Percentiles rank a stretch among this genome's conserved stretches.
Conservation (phyloP, 2,888 invertebrate species). For the Limulus polyphemus region DNA sequence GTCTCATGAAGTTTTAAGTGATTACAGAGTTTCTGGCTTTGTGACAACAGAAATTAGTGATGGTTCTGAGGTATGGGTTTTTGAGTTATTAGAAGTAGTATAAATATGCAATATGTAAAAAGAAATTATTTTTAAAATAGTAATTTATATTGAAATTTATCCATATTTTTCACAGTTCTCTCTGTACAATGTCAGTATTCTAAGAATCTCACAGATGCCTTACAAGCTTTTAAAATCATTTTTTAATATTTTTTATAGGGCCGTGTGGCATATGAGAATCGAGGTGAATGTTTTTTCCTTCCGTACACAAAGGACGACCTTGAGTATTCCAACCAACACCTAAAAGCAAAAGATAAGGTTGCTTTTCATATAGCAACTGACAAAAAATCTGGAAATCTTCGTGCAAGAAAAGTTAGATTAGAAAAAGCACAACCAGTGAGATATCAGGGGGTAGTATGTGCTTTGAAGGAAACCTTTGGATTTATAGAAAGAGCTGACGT, state of each 20-base stretch:
- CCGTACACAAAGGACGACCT: conserved; percentile 94
- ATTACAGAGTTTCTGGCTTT: conserved; percentile 85
- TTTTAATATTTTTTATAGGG: conserved; percentile 48
- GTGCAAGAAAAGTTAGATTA: conserved; percentile 81
- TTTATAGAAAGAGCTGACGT: conserved; percentile 95
- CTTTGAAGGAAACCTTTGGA: conserved; percentile 93
- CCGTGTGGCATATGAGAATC: conserved; percentile 90
- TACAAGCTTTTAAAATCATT: neutral
- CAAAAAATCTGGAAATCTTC: conserved; percentile 82
- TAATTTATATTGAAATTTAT: neutral
- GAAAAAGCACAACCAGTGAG: conserved; percentile 77
- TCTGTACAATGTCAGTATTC: too few relatives aligned
- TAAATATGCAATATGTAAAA: too few relatives aligned
- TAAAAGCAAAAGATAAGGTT: conserved; percentile 82
- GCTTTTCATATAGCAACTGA: conserved; percentile 94
- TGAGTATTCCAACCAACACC: conserved; percentile 68
- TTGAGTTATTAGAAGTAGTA: too few relatives aligned
- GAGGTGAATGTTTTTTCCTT: conserved; percentile 95
- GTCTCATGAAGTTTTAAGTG: conserved; percentile 62
- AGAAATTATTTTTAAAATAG: too few relatives aligned
- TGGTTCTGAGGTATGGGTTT: conserved; percentile 20
- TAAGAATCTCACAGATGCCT: too few relatives aligned
- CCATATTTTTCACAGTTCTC: neutral
- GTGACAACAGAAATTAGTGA: conserved; percentile 82
- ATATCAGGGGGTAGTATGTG: conserved; percentile 91